Base-by-base conservation (phyloP, 2,888 invertebrate genomes). In the Microdon myrmicae region DNA sequence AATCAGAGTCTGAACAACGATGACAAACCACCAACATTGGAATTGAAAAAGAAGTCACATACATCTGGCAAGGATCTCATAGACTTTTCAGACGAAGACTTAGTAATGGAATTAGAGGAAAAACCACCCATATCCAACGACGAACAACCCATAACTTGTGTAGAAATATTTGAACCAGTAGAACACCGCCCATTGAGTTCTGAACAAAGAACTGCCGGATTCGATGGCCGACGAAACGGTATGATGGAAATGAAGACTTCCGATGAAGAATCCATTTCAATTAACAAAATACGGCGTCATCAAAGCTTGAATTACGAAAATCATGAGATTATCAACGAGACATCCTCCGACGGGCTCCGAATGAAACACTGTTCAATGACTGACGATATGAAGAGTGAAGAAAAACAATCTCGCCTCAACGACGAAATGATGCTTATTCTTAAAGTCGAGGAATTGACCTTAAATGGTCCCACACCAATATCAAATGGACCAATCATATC, bases 181-280 rank as follows among this genome's bases (percentile, higher is more conserved):
- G 73, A 74, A 8, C 79, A 77, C 59, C 74, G 80, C 4, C 72
- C 77, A 37, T 72, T 75, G 8, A 75, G 76, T 4, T 73, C 72
- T 4, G 77, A 78, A 26, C 77, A 79, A 58, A 73, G 80, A 31
- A 73, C 74, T 25, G 75, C 75, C 1, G 72, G 70, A 10, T 72
- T 76, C 13, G 80, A 80, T 71, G 80, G 81, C 0, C 69, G 80
- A 1, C 73, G 80, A n/a, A 80, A 80, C 66, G 80, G 81, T 14
- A 81, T 81, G 2, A 68, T 76, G 60, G 75, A 75, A 2, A 67
- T 71, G 22, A 71, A 72, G 13, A 58, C 53, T 12, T 61, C 67
- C 2, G 51, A 39, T 2, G 68, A 67, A 20, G 22, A 58, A 53
- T 68, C 53, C 2, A 48, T 68, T 5, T 38, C 64, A 1, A 28